Evolutionary conservation across 2,888 invertebrate genomes (phyloP).

Genomic region (Ichneumoninae sp.): DNA sequence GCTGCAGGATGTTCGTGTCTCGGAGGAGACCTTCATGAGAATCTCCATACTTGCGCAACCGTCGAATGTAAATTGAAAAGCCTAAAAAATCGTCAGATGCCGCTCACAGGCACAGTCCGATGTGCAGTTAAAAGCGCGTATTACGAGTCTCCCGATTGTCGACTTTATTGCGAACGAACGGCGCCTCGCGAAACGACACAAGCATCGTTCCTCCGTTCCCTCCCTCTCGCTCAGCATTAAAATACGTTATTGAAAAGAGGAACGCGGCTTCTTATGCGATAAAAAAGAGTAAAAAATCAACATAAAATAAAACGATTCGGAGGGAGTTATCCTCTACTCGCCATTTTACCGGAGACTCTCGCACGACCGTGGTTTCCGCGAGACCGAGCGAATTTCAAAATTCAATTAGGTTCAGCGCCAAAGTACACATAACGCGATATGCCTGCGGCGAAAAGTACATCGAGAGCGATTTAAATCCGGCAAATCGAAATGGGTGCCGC

Average conservation of each 20-base stretch:
- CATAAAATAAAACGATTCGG: slow-evolving; percentile 28
- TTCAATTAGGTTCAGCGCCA: slow-evolving; percentile 52
- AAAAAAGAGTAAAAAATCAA: slow-evolving; percentile 38
- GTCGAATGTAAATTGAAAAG: slow-evolving; percentile 42
- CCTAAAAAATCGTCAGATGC: slow-evolving; percentile 59
- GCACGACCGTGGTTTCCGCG: background rate
- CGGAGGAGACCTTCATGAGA: slow-evolving; percentile 50
- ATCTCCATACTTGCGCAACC: slow-evolving; percentile 55
- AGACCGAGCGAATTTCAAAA: slow-evolving; percentile 60
- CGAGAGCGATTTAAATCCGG: slow-evolving; percentile 44
- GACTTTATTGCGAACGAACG: slow-evolving; percentile 65
- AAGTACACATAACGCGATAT: slow-evolving; percentile 36
- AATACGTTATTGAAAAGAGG: slow-evolving; percentile 48
- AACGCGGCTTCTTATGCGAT: slow-evolving; percentile 32
- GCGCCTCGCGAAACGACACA: slow-evolving; percentile 57
- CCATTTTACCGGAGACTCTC: slow-evolving; percentile 37
- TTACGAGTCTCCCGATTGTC: slow-evolving; percentile 67
- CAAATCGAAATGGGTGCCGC: slow-evolving; percentile 40
- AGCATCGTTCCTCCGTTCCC: slow-evolving; percentile 10
- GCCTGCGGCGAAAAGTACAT: background rate
- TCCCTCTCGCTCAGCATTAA: slow-evolving; percentile 26
- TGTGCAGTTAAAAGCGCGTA: slow-evolving; percentile 67
- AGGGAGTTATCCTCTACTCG: slow-evolving; percentile 35
- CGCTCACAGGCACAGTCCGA: slow-evolving; percentile 56
- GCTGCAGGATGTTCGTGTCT: slow-evolving; percentile 24